A percentile compares a stretch with the other conserved stretches of the same genome.
Conservation (phyloP, 2,113 vertebrate species). For the Spermophilus dauricus region DNA sequence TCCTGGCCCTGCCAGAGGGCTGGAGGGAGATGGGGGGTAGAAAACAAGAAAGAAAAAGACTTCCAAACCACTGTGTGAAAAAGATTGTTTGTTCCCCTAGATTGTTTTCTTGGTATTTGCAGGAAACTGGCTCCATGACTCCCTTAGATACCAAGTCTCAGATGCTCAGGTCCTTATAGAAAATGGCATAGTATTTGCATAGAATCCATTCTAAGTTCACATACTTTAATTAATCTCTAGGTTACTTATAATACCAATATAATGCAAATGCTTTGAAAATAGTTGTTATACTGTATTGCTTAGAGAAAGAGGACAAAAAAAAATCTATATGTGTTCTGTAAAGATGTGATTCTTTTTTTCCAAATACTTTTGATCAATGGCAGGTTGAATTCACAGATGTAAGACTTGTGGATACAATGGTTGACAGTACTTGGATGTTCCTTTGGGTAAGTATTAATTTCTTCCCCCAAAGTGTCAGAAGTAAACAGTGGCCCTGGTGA, state of each 20-base stretch:
- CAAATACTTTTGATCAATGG: background rate
- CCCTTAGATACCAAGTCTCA: too few species aligned
- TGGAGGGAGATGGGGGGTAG: background rate
- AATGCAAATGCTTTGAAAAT: background rate
- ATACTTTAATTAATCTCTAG: too few species aligned
- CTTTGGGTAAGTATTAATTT: background rate
- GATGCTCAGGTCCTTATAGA: background rate
- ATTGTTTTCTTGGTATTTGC: background rate
- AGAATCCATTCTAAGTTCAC: background rate
- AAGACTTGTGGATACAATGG: background rate
- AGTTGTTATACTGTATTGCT: background rate
- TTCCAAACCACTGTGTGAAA: background rate
- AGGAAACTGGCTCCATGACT: background rate
- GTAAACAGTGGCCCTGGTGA: background rate
- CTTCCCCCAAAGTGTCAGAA: background rate
- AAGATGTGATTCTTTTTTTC: background rate
- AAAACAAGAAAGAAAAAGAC: background rate
- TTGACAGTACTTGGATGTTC: background rate
- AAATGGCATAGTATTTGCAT: background rate
- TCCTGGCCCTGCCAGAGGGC: background rate
- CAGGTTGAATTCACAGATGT: background rate
- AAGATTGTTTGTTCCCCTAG: background rate
- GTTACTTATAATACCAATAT: background rate
- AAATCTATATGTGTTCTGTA: background rate
- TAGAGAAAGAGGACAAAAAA: background rate